Conservation (phyloP, 1,140 invertebrate genomes). For the Vanessa atalanta region DNA sequence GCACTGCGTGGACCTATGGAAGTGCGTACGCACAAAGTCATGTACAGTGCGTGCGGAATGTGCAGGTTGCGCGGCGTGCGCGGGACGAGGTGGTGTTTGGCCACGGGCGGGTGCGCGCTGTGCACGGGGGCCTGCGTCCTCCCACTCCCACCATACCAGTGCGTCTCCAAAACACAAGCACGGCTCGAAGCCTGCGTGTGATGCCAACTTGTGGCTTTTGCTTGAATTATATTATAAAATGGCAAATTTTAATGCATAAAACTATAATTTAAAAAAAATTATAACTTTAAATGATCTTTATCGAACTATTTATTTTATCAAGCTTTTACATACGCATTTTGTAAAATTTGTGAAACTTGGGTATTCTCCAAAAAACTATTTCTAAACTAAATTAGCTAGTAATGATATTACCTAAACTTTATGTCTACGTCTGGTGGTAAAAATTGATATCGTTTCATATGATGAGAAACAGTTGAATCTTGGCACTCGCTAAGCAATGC, state of each 20-base stretch:
- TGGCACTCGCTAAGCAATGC: conserved; percentile 89
- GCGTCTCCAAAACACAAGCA: conserved; percentile 95
- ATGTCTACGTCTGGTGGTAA: conserved; percentile 86
- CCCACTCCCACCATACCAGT: conserved; percentile 90
- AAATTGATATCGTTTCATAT: conserved; percentile 87
- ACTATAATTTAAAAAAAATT: no score
- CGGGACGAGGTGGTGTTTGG: conserved; percentile 45
- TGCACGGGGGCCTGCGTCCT: conserved; percentile 59
- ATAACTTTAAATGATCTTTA: no score
- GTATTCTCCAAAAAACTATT: no score
- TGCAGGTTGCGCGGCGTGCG: conserved; percentile 26
- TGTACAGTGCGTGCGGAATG: conserved; percentile 77
- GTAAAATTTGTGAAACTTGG: no score
- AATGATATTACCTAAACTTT: conserved; percentile 80
- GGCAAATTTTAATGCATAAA: no score
- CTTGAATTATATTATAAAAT: conserved; percentile 65
- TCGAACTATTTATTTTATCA: no score
- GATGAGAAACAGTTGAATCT: conserved; percentile 89
- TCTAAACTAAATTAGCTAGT: background rate
- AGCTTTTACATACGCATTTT: no score
- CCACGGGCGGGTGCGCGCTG: conserved; percentile 49
- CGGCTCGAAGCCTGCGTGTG: conserved; percentile 93
- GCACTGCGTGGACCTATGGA: conserved; percentile 92
- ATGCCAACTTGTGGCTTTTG: conserved; percentile 83
- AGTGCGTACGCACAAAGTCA: conserved; percentile 92